phyloP scores from a whole-genome alignment of 2,113 vertebrate species.

The Pungitius pungitius region DNA sequence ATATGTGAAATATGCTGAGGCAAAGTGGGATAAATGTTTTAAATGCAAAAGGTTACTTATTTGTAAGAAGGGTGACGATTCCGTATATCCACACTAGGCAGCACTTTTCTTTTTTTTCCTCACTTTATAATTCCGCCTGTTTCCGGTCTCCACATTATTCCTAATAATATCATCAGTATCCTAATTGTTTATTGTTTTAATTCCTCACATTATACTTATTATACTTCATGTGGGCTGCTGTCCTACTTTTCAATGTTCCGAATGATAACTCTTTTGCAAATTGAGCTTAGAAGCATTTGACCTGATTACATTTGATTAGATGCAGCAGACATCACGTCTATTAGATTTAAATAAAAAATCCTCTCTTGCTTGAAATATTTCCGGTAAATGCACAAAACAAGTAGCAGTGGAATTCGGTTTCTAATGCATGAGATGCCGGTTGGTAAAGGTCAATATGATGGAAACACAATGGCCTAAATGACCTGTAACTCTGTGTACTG shows the following conservation, averaged over 20 bases:
- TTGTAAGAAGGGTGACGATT: constrained; percentile 60
- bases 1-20: constrained; percentile 77
- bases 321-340: constrained; percentile 41
- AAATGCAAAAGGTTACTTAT: constrained; percentile 78
- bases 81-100: constrained; percentile 53
- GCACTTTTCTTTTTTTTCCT: neutral
- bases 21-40: constrained; percentile 81
- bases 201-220: neutral
- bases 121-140: constrained; percentile 42
- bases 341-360: constrained; percentile 23
- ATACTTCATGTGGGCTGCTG: constrained; percentile 1
- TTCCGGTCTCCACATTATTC: constrained; percentile 25
- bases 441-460: constrained; percentile 79
- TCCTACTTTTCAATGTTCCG: constrained; percentile 24
- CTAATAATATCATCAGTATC: constrained; percentile 30
- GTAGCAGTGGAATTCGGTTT: constrained; percentile 76
- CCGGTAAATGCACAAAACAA: constrained; percentile 79
- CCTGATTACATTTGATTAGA: constrained; percentile 59
- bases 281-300: constrained; percentile 38
- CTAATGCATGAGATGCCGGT: constrained; percentile 78
- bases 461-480: constrained; percentile 77
- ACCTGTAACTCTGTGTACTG: constrained; percentile 78
- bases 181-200: constrained; percentile 22
- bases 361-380: constrained; percentile 80
- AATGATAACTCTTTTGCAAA: constrained; percentile 28